A percentile compares a stretch with the other conserved stretches of the same genome.
Conservation (phyloP, 2,113 vertebrate species). For the Perca fluviatilis region DNA sequence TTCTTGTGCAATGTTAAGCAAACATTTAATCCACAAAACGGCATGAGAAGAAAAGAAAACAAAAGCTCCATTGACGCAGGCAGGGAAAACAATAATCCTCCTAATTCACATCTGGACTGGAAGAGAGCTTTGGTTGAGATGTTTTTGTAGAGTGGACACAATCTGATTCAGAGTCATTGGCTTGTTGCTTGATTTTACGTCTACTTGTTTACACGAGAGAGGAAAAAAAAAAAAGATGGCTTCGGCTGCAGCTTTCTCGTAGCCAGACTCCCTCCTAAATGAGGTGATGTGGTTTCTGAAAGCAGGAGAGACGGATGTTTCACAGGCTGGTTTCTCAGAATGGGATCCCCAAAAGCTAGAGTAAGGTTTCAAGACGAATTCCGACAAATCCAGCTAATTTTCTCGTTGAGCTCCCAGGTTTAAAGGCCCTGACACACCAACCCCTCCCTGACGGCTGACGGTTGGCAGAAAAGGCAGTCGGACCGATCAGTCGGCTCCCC, state of each 20-base stretch:
- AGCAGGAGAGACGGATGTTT: not conserved
- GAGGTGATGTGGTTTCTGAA: conserved; percentile 7
- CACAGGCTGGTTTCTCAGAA: not conserved
- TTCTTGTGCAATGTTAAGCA: conserved; percentile 3
- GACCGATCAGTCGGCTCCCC: too few relatives aligned
- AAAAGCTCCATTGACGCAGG: not conserved
- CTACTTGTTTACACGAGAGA: conserved; percentile 24
- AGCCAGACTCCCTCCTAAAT: not conserved
- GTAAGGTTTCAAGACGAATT: not conserved
- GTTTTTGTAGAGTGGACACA: conserved; percentile 12
- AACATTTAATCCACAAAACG: not conserved
- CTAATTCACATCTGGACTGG: not conserved
- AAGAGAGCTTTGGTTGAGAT: conserved; percentile 1
- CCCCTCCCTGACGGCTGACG: too few relatives aligned
- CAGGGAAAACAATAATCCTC: not conserved
- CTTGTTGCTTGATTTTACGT: conserved; percentile 1
- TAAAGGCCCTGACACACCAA: not conserved
- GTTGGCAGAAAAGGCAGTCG: too few relatives aligned
- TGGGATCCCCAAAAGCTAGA: not conserved
- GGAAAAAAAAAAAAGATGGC: not conserved
- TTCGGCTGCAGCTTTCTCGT: conserved; percentile 4
- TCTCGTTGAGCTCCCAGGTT: not conserved
- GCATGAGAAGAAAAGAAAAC: not conserved
- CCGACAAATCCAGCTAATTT: not conserved
- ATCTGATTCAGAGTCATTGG: conserved; percentile 18